Percentiles rank a stretch among this genome's conserved stretches.
phyloP scores from a whole-genome alignment of 2,113 vertebrate species.

The Coracopsis vasa region DNA sequence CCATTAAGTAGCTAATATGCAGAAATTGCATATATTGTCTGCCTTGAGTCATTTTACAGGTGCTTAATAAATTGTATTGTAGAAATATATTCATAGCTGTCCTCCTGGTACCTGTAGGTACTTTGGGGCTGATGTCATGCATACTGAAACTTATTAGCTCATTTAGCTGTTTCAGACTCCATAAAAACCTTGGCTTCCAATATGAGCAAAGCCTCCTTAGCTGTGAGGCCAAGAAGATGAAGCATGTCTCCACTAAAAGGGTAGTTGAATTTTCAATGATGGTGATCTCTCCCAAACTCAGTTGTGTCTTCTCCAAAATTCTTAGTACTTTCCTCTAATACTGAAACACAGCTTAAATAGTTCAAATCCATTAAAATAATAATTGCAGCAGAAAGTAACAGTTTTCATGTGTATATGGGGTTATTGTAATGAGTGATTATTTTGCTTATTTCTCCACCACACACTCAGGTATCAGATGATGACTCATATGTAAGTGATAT shows the following conservation, averaged over 20 bases:
- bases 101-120: neutral
- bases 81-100: neutral
- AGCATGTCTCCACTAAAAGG: neutral
- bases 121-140: neutral
- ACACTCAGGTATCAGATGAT: constrained; percentile 87
- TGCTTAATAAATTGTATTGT: neutral
- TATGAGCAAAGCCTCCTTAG: neutral
- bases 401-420: neutral
- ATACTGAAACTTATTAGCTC: neutral
- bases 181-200: neutral
- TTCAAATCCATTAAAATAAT: neutral
- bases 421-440: neutral
- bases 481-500: constrained; percentile 96
- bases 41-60: neutral
- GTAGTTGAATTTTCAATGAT: neutral
- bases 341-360: neutral
- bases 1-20: neutral
- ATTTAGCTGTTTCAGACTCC: neutral
- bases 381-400: neutral
- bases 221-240: neutral
- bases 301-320: neutral
- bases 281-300: neutral
- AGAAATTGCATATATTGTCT: neutral
- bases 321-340: neutral
- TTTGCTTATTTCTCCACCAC: neutral